phyloP scores from a whole-genome alignment of 2,797 vertebrate genomes.

The Mionectes olivaceus region DNA sequence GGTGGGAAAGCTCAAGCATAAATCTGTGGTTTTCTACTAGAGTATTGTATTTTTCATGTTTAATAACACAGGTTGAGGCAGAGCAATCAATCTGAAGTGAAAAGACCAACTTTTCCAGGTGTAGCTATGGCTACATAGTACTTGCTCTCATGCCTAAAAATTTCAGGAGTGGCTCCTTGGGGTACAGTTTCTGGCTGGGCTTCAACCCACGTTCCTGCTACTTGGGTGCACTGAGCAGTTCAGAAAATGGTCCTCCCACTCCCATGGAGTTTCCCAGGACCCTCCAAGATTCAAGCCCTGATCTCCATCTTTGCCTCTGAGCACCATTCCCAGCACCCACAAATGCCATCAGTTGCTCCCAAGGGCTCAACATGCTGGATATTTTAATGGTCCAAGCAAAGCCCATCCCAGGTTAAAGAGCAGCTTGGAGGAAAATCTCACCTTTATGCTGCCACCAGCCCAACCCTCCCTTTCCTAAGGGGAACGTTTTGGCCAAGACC shows the following conservation, averaged over 20 bases:
- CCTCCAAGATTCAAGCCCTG: background rate
- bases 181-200: background rate
- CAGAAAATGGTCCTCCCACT: background rate
- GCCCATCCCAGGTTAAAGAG: background rate
- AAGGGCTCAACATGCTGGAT: background rate
- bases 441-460: background rate
- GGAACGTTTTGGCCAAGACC: background rate
- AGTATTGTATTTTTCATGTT: constrained; percentile 36
- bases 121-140: background rate
- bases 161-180: background rate
- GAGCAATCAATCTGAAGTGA: constrained; percentile 11
- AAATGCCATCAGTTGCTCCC: background rate
- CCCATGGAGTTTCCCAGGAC: background rate
- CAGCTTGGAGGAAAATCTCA: background rate
- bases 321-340: background rate
- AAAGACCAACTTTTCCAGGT: background rate
- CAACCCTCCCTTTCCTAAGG: background rate
- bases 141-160: background rate
- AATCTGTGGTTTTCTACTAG: background rate
- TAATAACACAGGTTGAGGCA: constrained; percentile 35
- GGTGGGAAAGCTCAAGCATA: background rate
- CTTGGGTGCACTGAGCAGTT: background rate
- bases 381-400: background rate
- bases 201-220: background rate
- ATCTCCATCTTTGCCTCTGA: background rate